phyloP scores from a whole-genome alignment of 2,113 vertebrate genomes.

The Ramphastos sulfuratus region DNA sequence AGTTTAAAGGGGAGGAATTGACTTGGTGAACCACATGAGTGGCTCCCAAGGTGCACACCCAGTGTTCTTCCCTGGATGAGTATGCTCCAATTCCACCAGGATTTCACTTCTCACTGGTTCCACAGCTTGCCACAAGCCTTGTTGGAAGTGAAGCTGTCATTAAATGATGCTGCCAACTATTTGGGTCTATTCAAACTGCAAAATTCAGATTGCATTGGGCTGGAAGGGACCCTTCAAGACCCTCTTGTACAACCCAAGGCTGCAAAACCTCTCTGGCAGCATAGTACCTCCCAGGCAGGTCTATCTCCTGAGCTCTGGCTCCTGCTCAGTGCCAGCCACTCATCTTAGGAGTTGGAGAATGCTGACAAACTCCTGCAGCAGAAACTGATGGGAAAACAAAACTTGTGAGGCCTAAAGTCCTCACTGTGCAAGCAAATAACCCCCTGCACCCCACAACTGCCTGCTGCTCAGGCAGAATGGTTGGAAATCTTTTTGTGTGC shows the following conservation, averaged over 20 bases:
- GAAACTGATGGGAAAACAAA: accelerated
- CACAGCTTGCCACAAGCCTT: not conserved
- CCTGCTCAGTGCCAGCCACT: not conserved
- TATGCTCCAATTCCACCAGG: accelerated
- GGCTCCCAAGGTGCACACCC: not conserved
- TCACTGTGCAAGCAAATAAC: not conserved
- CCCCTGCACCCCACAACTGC: accelerated
- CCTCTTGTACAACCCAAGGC: too few relatives aligned
- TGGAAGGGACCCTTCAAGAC: too few relatives aligned
- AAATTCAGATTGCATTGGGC: too few relatives aligned
- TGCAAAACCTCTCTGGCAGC: too few relatives aligned
- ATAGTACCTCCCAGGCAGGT: not conserved
- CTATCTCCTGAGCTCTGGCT: not conserved
- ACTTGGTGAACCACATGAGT: accelerated
- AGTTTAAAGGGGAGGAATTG: not conserved
- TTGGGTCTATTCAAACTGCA: not conserved
- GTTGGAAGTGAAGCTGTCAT: not conserved
- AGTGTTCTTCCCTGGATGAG: not conserved
- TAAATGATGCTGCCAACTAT: accelerated
- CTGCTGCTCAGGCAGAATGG: not conserved
- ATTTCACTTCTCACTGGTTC: too few relatives aligned
- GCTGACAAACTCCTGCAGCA: not conserved
- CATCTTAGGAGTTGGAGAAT: accelerated
- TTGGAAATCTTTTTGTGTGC: not conserved
- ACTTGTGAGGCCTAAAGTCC: not conserved